These are phyloP conservation scores for Clivina fossor DNA, from an alignment of 2,888 invertebrate genomes.

Conservation along the genomic window DNA sequence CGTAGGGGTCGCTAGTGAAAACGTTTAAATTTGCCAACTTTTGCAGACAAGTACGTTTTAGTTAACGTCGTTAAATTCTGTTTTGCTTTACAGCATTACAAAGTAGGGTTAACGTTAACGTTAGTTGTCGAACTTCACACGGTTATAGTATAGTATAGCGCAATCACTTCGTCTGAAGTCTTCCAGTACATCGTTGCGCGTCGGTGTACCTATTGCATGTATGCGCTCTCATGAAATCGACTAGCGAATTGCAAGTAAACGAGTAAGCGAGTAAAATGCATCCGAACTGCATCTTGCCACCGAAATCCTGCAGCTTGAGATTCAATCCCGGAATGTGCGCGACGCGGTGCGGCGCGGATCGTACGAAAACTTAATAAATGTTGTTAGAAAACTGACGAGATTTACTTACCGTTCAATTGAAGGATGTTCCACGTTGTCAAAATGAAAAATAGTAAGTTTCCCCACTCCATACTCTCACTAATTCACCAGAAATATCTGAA, in stretches of 20 bases:
- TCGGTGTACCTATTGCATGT: no score
- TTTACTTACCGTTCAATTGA: conserved; percentile 21
- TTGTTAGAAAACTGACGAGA: conserved; percentile 5
- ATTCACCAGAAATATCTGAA: conserved; percentile 29
- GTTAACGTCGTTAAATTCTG: conserved; percentile 11
- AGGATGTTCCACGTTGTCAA: conserved; percentile 31
- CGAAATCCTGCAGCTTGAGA: neutral
- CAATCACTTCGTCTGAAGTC: no score
- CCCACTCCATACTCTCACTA: conserved; percentile 28
- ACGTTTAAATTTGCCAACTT: conserved; percentile 15
- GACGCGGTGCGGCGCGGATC: neutral
- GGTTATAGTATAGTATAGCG: no score
- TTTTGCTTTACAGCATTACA: conserved; percentile 7
- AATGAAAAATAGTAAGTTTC: conserved; percentile 26
- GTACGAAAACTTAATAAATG: conserved; percentile 8
- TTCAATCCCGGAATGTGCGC: neutral
- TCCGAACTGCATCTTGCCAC: no score
- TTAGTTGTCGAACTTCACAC: conserved; percentile 9
- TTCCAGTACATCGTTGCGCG: no score
- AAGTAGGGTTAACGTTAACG: conserved; percentile 3
- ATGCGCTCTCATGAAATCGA: no score
- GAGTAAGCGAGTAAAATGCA: no score
- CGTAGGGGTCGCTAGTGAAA: conserved; percentile 17
- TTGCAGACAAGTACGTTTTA: conserved; percentile 12
- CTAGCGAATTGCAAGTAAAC: no score